These are phyloP conservation scores for Mayetiola destructor DNA, from an alignment of 2,888 invertebrate genomes.

Conservation along the genomic window DNA sequence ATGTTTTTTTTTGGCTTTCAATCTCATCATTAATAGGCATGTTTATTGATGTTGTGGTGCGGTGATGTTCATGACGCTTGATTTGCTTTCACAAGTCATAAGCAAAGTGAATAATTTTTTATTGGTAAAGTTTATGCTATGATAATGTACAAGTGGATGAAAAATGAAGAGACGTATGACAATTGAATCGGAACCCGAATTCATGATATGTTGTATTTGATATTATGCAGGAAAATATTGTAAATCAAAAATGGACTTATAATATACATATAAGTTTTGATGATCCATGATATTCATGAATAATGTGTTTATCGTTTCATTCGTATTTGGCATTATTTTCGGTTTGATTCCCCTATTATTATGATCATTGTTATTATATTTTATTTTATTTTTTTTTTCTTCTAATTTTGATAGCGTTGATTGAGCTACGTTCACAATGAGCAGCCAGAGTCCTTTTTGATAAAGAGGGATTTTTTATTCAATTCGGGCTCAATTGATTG, in stretches of 20 bases:
- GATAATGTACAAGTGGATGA: neutral
- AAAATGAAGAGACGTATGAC: neutral
- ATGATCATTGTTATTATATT: too few relatives aligned
- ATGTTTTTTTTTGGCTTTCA: neutral
- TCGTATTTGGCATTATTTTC: neutral
- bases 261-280: neutral
- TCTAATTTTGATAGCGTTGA: too few relatives aligned
- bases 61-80: constrained; percentile 7
- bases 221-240: too few relatives aligned
- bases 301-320: neutral
- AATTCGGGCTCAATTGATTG: too few relatives aligned
- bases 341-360: too few relatives aligned
- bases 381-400: too few relatives aligned
- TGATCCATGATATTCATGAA: constrained; percentile 2
- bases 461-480: too few relatives aligned
- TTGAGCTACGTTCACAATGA: too few relatives aligned
- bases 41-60: neutral
- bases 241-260: too few relatives aligned
- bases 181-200: neutral
- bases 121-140: neutral
- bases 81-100: constrained; percentile 4
- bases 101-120: constrained; percentile 8
- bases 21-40: neutral
- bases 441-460: too few relatives aligned
- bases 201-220: too few relatives aligned